Evolutionary conservation across 1,140 invertebrate species (phyloP).

Genomic region (Yoshiicerus persimilis): DNA sequence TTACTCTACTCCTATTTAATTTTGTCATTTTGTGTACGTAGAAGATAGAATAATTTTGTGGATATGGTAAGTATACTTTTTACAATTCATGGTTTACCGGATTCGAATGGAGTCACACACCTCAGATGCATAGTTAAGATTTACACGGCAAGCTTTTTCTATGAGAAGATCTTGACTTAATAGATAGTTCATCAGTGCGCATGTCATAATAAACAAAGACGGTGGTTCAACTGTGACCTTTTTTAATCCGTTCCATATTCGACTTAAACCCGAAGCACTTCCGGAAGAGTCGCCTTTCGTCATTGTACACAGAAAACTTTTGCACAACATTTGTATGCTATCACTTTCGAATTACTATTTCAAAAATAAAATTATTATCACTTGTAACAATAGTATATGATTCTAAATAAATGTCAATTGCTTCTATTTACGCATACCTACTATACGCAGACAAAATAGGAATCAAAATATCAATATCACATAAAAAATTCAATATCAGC

Average conservation of each 20-base stretch:
- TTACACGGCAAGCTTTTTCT: constrained; percentile 80
- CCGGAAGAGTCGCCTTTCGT: not conserved
- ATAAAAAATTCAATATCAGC: too few relatives aligned
- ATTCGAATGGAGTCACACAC: constrained; percentile 58
- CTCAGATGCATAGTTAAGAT: constrained; percentile 67
- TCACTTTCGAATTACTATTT: not conserved
- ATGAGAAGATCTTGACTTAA: constrained; percentile 65
- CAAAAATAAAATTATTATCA: not conserved
- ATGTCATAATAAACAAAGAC: not conserved
- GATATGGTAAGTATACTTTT: not conserved
- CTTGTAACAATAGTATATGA: too few relatives aligned
- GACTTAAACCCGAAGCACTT: not conserved
- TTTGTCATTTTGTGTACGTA: too few relatives aligned
- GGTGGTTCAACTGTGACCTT: not conserved
- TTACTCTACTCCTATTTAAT: too few relatives aligned
- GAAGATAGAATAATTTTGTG: not conserved
- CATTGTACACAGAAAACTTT: not conserved
- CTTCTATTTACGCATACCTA: too few relatives aligned
- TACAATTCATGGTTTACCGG: not conserved
- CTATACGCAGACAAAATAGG: too few relatives aligned
- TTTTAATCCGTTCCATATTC: not conserved
- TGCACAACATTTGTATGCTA: not conserved
- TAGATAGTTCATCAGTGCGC: not conserved
- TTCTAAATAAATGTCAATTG: too few relatives aligned
- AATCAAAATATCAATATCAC: too few relatives aligned